Base-by-base conservation (phyloP, 2,797 vertebrate species). In the Hippoglossus hippoglossus region DNA sequence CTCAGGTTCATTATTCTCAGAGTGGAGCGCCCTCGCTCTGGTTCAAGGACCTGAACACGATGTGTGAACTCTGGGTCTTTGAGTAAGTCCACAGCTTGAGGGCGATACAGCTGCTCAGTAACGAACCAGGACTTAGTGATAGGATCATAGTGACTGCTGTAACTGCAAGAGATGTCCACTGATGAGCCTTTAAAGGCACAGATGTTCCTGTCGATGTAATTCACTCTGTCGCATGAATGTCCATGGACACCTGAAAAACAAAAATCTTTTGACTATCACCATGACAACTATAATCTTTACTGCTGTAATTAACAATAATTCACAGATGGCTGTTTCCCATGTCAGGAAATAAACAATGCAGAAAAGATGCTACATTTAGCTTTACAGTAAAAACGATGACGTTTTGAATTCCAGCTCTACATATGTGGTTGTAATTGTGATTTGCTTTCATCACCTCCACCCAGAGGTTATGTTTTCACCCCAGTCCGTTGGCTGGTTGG, bases 1-100 rank as follows among this genome's bases (percentile, higher is more conserved):
- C 11, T 63, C 65, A 81, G 52, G 60, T 75, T 1, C 1, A 2
- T 75, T 41, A 93, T 87, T 67, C 22, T 91, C 68, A 93, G 28
- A 31, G 64, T 78, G 64, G 52, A 78, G 28, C 25, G 25, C 47
- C 51, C 59, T 15, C 0, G 11, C 10, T 2, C 2, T 36, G 34
- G 2, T 3, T 36, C 34, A 10, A 36, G 11, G 10, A 36, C 34
- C 34, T 36, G 2, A 36, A 36, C 34, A 36, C 34, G 34, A 36
- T 3, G 1, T 36, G 9, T 36, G 11, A 36, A 36, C 34, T 4
- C 9, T 36, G 34, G 34, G 34, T 36, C 10, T 12, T 36, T 10
- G 34, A 36, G 34, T 36, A 36, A 36, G 34, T 36, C 34, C 34
- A 36, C 9, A 10, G 34, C 9, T 36, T 3, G 34, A 36, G 34